These are phyloP conservation scores for Timandra comae DNA, from an alignment of 2,888 invertebrate species.

Conservation along the genomic window DNA sequence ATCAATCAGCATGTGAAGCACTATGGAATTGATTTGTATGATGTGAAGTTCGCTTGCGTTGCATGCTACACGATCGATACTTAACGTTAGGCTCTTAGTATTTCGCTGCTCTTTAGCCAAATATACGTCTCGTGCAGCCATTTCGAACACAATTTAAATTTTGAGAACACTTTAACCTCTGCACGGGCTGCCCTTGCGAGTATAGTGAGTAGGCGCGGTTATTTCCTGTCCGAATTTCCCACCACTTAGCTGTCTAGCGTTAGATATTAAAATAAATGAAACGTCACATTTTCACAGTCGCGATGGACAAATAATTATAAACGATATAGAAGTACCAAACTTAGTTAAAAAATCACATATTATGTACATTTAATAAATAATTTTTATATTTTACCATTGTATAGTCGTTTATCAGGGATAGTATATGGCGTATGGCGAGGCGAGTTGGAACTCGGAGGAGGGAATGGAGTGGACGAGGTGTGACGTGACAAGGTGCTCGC, in stretches of 20 bases:
- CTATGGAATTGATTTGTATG: constrained; percentile 70
- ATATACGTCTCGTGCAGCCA: constrained; percentile 11
- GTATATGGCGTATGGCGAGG: constrained; percentile 55
- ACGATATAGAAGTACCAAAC: constrained; percentile 73
- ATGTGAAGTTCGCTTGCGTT: constrained; percentile 59
- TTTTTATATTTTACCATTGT: constrained; percentile 75
- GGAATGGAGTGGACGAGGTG: constrained; percentile 18
- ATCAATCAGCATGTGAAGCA: constrained; percentile 56
- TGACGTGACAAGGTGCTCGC: constrained; percentile 40
- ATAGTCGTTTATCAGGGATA: constrained; percentile 69
- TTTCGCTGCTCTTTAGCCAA: constrained; percentile 24
- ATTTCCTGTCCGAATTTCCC: constrained; percentile 48
- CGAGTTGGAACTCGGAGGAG: constrained; percentile 23
- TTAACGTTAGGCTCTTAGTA: constrained; percentile 50
- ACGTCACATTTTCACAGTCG: constrained; percentile 41
- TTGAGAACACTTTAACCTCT: constrained; percentile 5
- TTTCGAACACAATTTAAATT: constrained; percentile 13
- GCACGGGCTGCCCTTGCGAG: constrained; percentile 23
- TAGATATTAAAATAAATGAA: constrained; percentile 34
- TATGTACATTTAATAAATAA: constrained; percentile 74
- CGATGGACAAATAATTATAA: constrained; percentile 53
- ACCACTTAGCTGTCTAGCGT: constrained; percentile 63
- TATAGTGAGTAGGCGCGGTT: constrained; percentile 49
- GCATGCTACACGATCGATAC: constrained; percentile 58
- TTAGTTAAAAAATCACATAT: constrained; percentile 72